Base-by-base conservation (phyloP, 2,113 vertebrate species). In the Onychostruthus taczanowskii region DNA sequence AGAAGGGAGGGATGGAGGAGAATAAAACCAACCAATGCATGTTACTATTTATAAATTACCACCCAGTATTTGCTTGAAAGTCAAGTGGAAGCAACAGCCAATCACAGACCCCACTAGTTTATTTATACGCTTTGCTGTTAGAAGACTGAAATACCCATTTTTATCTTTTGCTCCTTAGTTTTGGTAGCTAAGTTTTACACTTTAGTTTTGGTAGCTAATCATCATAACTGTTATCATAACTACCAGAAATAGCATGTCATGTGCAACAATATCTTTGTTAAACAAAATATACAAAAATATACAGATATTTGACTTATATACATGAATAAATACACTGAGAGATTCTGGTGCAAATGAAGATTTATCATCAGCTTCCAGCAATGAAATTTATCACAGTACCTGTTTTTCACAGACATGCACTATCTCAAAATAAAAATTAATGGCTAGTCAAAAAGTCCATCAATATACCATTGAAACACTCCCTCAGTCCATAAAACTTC, bases 281-380 rank as follows among this genome's bases (percentile, higher is more conserved):
- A 2, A 83, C 22, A 81, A 92, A 93, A 79, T 49, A 61, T 44
- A 89, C 27, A 89, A 94, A 95, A 93, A 90, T 52, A 68, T 49
- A 74, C 21, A 93, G 58, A 50, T 73, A n/a, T 20, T 53, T 55
- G 58, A 79, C 53, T 76, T 91, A 61, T 13, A 63, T 72, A 82
- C 31, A 43, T 30, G 49, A 41, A 89, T 52, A 82, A 63, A 84
- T 41, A 90, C 4, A 68, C 9, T 3, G 58, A 79, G 31, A 64
- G 9, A 35, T 73, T 72, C 62, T 82, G 67, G 22, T 87, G 55
- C 43, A 87, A 93, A 75, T 73, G 33, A 74, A 49, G 21, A 73
- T 50, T 76, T 59, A 69, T 30, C 58, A 73, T 39, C 3, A 9
- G 28, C 31, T 87, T 80, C 59, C 62, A 74, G 63, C 55, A 85